These are phyloP conservation scores for Sylvia atricapilla DNA, from an alignment of 2,113 vertebrate genomes.

Conservation along the genomic window DNA sequence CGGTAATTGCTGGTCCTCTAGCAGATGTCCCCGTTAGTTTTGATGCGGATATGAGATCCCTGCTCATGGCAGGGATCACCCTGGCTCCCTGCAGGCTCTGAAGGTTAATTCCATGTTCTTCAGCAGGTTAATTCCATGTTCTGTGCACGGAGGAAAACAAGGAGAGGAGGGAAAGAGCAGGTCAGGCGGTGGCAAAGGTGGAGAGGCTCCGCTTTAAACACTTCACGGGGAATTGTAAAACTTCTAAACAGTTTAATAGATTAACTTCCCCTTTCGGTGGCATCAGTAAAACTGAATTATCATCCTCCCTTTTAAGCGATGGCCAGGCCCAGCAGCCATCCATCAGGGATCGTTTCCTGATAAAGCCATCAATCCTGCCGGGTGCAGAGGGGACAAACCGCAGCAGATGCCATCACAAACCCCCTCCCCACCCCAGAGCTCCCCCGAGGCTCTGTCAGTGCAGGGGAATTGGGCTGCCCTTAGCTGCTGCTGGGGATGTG, in stretches of 20 bases:
- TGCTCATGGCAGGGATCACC: not conserved
- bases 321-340: constrained; percentile 14
- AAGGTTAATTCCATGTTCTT: not conserved
- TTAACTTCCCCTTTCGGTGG: constrained; percentile 36
- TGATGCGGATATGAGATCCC: not conserved
- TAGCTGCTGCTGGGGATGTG: not conserved
- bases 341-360: constrained; percentile 53
- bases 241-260: constrained; percentile 53
- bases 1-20: rapidly evolving
- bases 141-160: not conserved
- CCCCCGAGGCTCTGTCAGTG: constrained; percentile 2
- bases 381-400: constrained; percentile 24
- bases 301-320: constrained; percentile 32
- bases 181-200: constrained; percentile 9
- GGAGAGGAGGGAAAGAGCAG: not conserved
- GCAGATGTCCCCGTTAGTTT: not conserved
- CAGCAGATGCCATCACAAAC: constrained; percentile 46
- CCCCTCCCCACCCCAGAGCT: constrained; percentile 30
- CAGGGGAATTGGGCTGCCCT: constrained; percentile 46
- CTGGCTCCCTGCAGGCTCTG: not conserved
- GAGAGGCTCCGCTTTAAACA: constrained; percentile 40
- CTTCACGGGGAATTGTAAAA: constrained; percentile 53
- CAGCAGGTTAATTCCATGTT: not conserved
- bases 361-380: constrained; percentile 40
- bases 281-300: constrained; percentile 66